phyloP scores from a whole-genome alignment of 1,140 invertebrate species.

The Scylla paramamosain region DNA sequence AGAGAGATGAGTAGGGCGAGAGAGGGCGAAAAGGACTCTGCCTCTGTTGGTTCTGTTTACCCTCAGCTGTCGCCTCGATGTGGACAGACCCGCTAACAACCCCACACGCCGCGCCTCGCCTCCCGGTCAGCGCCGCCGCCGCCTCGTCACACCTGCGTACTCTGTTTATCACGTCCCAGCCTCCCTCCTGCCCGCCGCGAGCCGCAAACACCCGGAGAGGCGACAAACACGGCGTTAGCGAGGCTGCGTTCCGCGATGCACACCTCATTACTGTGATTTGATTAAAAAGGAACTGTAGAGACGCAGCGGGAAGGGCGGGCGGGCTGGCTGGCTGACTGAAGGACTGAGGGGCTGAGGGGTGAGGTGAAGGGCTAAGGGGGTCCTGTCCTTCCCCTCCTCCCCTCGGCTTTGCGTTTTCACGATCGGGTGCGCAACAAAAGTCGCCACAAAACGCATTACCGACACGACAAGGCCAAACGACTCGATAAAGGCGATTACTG shows the following conservation, averaged over 20 bases:
- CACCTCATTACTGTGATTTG: constrained; percentile 50
- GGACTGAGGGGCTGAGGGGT: too few relatives aligned
- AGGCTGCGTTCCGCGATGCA: background rate
- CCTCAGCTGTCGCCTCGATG: background rate
- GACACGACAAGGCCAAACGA: constrained; percentile 56
- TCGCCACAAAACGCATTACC: constrained; percentile 57
- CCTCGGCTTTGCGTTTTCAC: constrained; percentile 57
- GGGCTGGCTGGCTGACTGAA: background rate
- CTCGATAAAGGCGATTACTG: constrained; percentile 63
- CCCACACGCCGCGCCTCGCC: background rate
- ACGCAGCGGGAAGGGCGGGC: background rate
- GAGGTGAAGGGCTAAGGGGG: too few relatives aligned
- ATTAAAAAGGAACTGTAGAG: constrained; percentile 40
- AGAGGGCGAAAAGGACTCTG: background rate
- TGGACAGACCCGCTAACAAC: background rate
- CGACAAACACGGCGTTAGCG: background rate
- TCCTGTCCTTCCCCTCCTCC: background rate
- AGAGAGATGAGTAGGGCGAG: background rate
- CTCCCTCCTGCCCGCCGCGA: background rate
- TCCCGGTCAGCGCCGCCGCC: background rate
- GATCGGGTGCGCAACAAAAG: constrained; percentile 56
- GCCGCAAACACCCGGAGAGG: background rate
- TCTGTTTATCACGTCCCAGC: background rate
- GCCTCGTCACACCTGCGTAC: background rate
- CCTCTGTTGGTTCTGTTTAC: background rate